phyloP scores from a whole-genome alignment of 2,888 invertebrate species.

The Adela reaumurella region DNA sequence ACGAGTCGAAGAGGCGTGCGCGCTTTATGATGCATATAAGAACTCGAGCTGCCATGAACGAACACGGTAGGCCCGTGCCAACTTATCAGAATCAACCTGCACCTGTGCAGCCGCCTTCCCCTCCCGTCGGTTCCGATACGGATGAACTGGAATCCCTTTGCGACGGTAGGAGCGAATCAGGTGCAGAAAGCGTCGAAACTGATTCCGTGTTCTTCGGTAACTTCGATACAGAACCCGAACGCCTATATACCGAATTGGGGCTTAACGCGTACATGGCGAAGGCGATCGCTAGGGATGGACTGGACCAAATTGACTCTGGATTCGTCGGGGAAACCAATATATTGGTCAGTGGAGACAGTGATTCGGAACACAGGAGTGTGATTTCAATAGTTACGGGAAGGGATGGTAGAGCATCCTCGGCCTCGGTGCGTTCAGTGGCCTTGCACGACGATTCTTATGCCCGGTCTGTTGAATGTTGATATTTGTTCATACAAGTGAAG shows the following conservation, averaged over 20 bases:
- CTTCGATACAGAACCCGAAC: constrained; percentile 45
- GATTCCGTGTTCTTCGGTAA: constrained; percentile 84
- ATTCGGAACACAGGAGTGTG: constrained; percentile 47
- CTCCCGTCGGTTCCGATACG: constrained; percentile 55
- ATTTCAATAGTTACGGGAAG: constrained; percentile 44
- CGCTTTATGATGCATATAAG: constrained; percentile 43
- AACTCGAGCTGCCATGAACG: constrained; percentile 22
- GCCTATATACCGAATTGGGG: constrained; percentile 36
- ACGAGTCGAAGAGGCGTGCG: constrained; percentile 54
- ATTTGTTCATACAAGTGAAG: background rate
- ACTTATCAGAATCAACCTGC: constrained; percentile 22
- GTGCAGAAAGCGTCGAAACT: constrained; percentile 82
- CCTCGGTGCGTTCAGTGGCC: constrained; percentile 24
- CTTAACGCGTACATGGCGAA: constrained; percentile 26
- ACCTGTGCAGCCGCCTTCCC: constrained; percentile 22
- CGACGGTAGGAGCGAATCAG: constrained; percentile 81
- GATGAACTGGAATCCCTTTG: constrained; percentile 74
- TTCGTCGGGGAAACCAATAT: constrained; percentile 47
- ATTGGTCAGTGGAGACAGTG: constrained; percentile 45
- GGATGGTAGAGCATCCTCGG: constrained; percentile 31
- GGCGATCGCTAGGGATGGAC: constrained; percentile 20
- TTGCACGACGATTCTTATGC: constrained; percentile 34
- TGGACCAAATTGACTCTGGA: constrained; percentile 46
- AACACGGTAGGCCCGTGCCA: constrained; percentile 13
- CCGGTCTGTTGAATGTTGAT: constrained; percentile 38